Conservation (phyloP, 2,797 vertebrate genomes). For the Leptatherina wallacei region DNA sequence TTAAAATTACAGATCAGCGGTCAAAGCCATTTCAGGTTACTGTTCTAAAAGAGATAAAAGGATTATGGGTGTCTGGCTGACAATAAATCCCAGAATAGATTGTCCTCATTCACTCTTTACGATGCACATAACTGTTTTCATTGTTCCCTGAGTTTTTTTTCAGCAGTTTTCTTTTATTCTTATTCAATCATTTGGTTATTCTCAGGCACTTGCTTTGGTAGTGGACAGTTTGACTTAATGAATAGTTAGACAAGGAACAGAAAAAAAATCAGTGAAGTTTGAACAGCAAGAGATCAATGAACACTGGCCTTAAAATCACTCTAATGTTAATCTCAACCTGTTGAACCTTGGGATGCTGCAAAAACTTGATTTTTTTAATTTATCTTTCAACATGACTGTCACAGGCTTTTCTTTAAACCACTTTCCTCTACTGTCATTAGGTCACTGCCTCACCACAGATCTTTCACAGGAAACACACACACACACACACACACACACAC, state of each 20-base stretch:
- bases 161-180: neutral
- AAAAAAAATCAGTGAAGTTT: neutral
- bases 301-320: neutral
- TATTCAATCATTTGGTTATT: neutral
- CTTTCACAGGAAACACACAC: conserved; percentile 59
- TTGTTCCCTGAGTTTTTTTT: neutral
- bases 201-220: conserved; percentile 2
- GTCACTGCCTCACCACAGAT: conserved; percentile 42
- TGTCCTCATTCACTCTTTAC: conserved; percentile 37
- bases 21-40: conserved; percentile 46
- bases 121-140: neutral
- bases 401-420: conserved; percentile 32
- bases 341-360: neutral
- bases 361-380: neutral
- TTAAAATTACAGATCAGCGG: conserved; percentile 33
- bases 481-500: conserved; percentile 53
- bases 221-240: neutral
- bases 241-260: neutral
- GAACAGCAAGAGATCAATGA: neutral
- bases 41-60: conserved; percentile 38
- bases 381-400: conserved; percentile 3
- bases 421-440: conserved; percentile 43
- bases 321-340: neutral
- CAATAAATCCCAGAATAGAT: conserved; percentile 34
- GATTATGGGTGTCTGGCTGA: conserved; percentile 49